A percentile compares a stretch with the other conserved stretches of the same genome.
These are phyloP conservation scores for Papilio polytes DNA, from an alignment of 1,140 invertebrate species.

Conservation along the genomic window DNA sequence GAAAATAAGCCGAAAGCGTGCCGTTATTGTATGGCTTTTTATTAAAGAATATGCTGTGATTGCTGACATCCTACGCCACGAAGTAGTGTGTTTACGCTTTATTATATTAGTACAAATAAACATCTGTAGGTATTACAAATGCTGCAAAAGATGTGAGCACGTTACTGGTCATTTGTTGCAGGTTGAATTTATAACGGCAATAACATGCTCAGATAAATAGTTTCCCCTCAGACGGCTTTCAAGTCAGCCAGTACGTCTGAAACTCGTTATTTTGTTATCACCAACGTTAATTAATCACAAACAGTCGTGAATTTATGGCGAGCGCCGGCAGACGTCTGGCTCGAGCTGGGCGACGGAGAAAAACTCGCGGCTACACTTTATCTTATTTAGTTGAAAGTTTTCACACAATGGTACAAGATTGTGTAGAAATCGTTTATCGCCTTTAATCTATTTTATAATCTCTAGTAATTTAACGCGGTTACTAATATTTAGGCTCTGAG, in stretches of 20 bases:
- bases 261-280: conserved; percentile 41
- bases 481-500: neutral
- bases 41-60: too few relatives aligned
- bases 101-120: neutral
- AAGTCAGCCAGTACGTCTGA: conserved; percentile 35
- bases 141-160: neutral
- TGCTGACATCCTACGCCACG: neutral
- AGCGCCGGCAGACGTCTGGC: conserved; percentile 31
- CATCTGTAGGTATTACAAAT: neutral
- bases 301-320: conserved; percentile 35
- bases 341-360: conserved; percentile 30
- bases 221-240: conserved; percentile 39
- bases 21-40: too few relatives aligned
- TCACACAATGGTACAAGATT: conserved; percentile 8
- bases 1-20: too few relatives aligned
- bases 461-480: neutral
- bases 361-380: conserved; percentile 35
- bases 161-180: conserved; percentile 38
- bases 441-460: neutral
- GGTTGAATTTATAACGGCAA: conserved; percentile 30
- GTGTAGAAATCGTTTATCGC: neutral
- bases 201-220: conserved; percentile 37
- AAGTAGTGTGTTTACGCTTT: too few relatives aligned
- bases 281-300: conserved; percentile 39
- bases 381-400: conserved; percentile 37